A percentile compares a stretch with the other conserved stretches of the same genome.
Conservation (phyloP, 2,797 vertebrate species). For the Cossypha dichroa region DNA sequence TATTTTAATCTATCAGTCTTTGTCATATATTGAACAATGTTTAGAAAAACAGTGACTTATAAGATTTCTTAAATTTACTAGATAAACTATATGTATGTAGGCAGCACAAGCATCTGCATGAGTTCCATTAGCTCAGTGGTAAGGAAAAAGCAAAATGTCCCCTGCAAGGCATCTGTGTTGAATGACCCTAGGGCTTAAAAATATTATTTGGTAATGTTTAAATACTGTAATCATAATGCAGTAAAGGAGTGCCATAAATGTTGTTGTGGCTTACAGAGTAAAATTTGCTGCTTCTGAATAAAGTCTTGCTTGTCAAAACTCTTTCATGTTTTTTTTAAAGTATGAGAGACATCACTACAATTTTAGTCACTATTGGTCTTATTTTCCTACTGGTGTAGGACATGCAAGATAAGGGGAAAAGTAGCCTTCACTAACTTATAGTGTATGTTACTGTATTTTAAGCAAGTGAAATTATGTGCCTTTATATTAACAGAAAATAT, state of each 20-base stretch:
- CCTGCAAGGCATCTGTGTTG: background rate
- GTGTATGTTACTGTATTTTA: background rate
- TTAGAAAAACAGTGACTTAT: background rate
- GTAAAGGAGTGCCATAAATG: background rate
- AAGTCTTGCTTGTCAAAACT: background rate
- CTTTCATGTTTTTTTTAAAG: background rate
- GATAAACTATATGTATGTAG: background rate
- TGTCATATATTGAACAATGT: background rate
- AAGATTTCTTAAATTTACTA: background rate
- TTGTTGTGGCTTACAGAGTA: background rate
- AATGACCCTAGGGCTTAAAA: background rate
- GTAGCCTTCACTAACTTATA: background rate
- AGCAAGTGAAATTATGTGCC: background rate
- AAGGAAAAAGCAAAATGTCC: background rate
- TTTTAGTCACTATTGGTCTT: background rate
- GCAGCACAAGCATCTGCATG: background rate
- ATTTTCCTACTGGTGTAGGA: background rate
- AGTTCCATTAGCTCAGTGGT: background rate
- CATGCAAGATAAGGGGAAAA: background rate
- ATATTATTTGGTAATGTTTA: background rate
- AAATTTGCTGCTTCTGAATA: background rate
- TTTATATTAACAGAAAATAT: background rate
- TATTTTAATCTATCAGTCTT: background rate
- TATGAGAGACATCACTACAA: background rate
- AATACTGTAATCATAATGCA: background rate